Percentiles rank a stretch among this genome's conserved stretches.
These are phyloP conservation scores for Phoxinus phoxinus DNA, from an alignment of 2,113 vertebrate genomes.

Conservation along the genomic window DNA sequence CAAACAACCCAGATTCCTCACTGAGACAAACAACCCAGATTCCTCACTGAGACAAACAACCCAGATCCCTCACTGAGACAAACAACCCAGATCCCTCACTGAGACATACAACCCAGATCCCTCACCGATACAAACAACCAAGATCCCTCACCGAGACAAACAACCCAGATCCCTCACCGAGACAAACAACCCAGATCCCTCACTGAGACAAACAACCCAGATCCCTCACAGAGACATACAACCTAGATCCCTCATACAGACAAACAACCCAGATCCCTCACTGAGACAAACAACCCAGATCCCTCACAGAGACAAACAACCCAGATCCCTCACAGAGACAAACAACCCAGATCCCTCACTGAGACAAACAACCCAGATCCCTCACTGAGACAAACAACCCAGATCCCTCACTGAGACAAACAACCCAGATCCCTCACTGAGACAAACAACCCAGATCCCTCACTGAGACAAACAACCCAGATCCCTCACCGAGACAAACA, in stretches of 20 bases:
- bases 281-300: conserved; percentile 18
- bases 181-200: no score
- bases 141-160: no score
- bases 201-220: conserved; percentile 21
- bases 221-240: conserved; percentile 6
- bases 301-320: no score
- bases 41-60: conserved; percentile 34
- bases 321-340: no score
- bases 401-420: not conserved
- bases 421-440: no score
- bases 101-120: conserved; percentile 11
- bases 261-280: not conserved
- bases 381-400: conserved; percentile 28
- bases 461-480: no score
- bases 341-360: not conserved
- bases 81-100: no score
- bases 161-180: not conserved
- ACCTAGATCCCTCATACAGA: no score
- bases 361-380: no score
- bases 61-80: not conserved
- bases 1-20: not conserved
- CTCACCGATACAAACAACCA: no score
- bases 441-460: conserved; percentile 1
- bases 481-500: no score
- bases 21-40: no score